A percentile compares a stretch with the other conserved stretches of the same genome.
These are phyloP conservation scores for Chrysolina haemoptera DNA, from an alignment of 2,888 invertebrate species.

Conservation along the genomic window DNA sequence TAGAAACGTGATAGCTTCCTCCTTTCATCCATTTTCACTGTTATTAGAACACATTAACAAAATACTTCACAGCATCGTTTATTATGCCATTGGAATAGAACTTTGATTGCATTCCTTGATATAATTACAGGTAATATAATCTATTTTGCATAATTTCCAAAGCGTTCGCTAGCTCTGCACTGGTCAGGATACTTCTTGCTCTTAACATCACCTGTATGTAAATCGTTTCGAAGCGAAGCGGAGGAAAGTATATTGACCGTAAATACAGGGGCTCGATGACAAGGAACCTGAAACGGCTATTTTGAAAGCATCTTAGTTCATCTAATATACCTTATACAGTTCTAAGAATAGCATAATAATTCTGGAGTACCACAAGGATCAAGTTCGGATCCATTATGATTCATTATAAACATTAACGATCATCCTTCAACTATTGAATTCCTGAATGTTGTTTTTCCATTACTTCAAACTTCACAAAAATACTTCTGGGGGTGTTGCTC, in stretches of 20 bases:
- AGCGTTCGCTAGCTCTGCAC: slow-evolving; percentile 10
- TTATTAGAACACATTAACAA: slow-evolving; percentile 3
- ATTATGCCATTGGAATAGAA: neutral
- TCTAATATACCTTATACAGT: no score
- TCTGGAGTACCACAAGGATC: no score
- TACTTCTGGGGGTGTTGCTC: no score
- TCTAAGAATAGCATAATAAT: no score
- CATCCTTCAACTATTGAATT: no score
- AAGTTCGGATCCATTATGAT: no score
- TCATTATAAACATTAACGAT: no score
- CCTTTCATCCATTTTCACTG: slow-evolving; percentile 14
- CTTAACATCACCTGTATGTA: slow-evolving; percentile 4
- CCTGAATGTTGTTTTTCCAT: no score
- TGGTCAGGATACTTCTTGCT: slow-evolving; percentile 15
- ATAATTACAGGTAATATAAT: slow-evolving; percentile 19
- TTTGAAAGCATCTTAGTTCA: no score
- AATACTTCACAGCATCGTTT: slow-evolving; percentile 18
- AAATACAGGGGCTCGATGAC: neutral
- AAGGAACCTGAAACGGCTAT: neutral
- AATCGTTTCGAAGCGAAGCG: neutral
- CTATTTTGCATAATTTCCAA: slow-evolving; percentile 13
- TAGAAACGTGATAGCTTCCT: neutral
- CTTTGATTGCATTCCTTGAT: slow-evolving; percentile 1
- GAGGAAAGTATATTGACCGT: slow-evolving; percentile 18
- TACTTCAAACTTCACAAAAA: neutral